Conservation (phyloP, 2,888 invertebrate species). For the Catocala nupta region DNA sequence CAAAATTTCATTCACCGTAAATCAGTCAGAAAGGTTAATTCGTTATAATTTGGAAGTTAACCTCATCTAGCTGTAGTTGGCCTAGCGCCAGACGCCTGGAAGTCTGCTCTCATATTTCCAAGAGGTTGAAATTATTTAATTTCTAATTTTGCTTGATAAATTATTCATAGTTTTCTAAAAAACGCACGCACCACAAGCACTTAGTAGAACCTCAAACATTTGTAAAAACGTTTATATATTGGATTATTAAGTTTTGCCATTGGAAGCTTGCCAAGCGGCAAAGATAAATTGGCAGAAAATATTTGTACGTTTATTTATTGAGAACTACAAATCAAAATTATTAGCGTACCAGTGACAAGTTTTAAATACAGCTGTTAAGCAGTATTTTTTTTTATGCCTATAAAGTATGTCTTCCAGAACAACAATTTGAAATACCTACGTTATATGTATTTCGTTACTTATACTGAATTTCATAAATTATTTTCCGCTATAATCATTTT, state of each 20-base stretch:
- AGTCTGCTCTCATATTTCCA: constrained; percentile 19
- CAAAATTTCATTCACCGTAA: constrained; percentile 11
- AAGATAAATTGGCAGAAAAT: neutral
- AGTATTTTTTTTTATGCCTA: neutral
- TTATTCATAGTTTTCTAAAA: too few relatives aligned
- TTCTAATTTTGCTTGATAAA: constrained; percentile 5
- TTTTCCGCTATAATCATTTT: too few relatives aligned
- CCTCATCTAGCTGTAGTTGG: constrained; percentile 9
- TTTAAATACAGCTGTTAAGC: constrained; percentile 3
- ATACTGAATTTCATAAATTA: too few relatives aligned
- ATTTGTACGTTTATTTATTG: neutral
- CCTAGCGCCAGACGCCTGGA: constrained; percentile 19
- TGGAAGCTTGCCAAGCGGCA: neutral
- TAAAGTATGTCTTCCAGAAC: too few relatives aligned
- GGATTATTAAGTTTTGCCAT: neutral
- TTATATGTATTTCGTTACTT: too few relatives aligned
- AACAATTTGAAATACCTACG: too few relatives aligned
- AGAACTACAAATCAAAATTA: neutral
- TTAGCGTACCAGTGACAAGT: neutral
- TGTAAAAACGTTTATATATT: neutral
- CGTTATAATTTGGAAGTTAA: constrained; percentile 21
- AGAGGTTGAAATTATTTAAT: constrained; percentile 6
- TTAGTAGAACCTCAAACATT: too few relatives aligned
- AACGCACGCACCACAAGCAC: too few relatives aligned
- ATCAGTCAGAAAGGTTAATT: constrained; percentile 15